These are phyloP conservation scores for Lutraria lutraria DNA, from an alignment of 2,888 invertebrate genomes.

Conservation along the genomic window DNA sequence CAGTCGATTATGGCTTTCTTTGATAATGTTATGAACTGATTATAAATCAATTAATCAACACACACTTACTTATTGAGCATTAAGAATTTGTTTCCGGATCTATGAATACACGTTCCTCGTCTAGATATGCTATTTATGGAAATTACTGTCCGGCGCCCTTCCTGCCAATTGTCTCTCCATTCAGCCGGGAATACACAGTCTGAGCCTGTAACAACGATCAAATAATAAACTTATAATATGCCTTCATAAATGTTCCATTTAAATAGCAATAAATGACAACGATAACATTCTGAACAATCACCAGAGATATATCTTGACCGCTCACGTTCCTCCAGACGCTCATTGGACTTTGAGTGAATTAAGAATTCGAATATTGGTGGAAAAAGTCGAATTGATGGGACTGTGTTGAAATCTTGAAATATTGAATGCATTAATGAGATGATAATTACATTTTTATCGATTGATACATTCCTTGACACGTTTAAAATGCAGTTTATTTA, in stretches of 20 bases:
- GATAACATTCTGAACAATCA: not conserved
- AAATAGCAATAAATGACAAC: not conserved
- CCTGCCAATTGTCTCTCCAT: conserved; percentile 77
- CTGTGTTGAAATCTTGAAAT: not conserved
- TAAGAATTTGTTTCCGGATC: conserved; percentile 61
- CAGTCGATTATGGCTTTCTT: too few species aligned
- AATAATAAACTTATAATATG: not conserved
- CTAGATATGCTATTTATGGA: conserved; percentile 61
- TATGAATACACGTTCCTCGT: conserved; percentile 63
- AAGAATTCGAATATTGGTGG: not conserved
- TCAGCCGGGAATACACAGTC: conserved; percentile 74
- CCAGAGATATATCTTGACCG: not conserved
- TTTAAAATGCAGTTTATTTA: not conserved
- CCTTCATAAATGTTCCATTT: not conserved
- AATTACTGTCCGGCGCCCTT: conserved; percentile 69
- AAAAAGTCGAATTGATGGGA: not conserved
- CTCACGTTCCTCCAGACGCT: not conserved
- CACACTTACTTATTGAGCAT: conserved; percentile 68
- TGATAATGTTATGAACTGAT: too few species aligned
- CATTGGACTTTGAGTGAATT: not conserved
- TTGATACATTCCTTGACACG: not conserved
- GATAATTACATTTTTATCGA: not conserved
- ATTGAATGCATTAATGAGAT: not conserved
- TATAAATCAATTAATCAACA: too few species aligned
- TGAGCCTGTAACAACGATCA: conserved; percentile 65